Conservation (phyloP, 2,888 invertebrate genomes). For the Dermolepida albohirtum region DNA sequence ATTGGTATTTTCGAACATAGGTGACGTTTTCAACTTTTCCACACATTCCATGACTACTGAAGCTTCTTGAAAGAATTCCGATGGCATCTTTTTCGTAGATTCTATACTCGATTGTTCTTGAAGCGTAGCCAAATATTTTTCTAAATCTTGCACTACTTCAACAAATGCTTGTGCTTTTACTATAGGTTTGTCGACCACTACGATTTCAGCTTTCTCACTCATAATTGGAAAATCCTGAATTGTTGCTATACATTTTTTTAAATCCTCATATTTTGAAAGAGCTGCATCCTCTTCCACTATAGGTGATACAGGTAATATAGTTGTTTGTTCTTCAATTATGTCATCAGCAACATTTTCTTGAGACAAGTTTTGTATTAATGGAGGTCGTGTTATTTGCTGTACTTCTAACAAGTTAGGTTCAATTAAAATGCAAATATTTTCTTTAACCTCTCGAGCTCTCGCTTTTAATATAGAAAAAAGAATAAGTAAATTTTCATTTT, state of each 20-base stretch:
- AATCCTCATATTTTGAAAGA: conserved; percentile 52
- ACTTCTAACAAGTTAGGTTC: conserved; percentile 49
- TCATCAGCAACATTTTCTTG: conserved; percentile 43
- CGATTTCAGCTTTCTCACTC: conserved; percentile 46
- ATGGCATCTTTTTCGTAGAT: conserved; percentile 53
- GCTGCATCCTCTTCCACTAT: conserved; percentile 46
- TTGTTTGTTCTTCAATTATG: conserved; percentile 37
- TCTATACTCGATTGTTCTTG: conserved; percentile 55
- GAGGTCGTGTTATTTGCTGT: conserved; percentile 6
- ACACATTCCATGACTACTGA: conserved; percentile 58
- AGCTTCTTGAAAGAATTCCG: conserved; percentile 56
- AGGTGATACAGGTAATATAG: conserved; percentile 25
- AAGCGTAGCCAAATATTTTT: conserved; percentile 56
- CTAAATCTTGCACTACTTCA: conserved; percentile 57
- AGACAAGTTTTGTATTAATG: conserved; percentile 44
- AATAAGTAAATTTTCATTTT: conserved; percentile 54
- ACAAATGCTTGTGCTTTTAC: conserved; percentile 49
- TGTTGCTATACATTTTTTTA: conserved; percentile 57
- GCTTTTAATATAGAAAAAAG: conserved; percentile 56
- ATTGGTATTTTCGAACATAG: conserved; percentile 50
- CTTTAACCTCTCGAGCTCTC: conserved; percentile 57
- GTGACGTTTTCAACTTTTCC: conserved; percentile 56
- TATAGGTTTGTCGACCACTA: conserved; percentile 36
- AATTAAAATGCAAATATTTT: conserved; percentile 58
- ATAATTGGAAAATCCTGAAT: conserved; percentile 58